Evolutionary conservation across 2,888 invertebrate genomes (phyloP), one percentile per base, ranked within the genome.

Genomic region (Schizotus pectinicornis): DNA sequence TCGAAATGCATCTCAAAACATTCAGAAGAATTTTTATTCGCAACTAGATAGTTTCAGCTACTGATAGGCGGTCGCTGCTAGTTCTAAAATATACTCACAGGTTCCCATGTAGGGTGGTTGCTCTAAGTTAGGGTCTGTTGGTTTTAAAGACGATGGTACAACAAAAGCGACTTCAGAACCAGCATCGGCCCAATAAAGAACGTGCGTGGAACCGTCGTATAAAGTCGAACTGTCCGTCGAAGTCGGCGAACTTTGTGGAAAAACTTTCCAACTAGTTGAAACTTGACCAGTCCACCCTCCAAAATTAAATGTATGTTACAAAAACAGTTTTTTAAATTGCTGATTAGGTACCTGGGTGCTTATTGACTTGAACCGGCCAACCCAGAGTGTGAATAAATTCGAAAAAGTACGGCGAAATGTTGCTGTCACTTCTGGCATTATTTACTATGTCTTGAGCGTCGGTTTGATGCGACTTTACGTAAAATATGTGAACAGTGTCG

Each of bases 111-210:
- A 74, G 46, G 64, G 67, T 11, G 63, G 53, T 37, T 62, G 66
- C 42, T 73, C 74, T 3, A 58, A 14, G 12, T 63, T 62, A 36
- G 56, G 57, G 30, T 74, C 72, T 9, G 49, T 46, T 7, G 68
- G 65, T 66, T 78, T 79, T 3, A 74, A 62, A 43, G 78, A 75
- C 1, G 85, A 84, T 0, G 98, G 98, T 49, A 98, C 92, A 11
- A 98, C 88, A 81, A 98, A 97, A 1, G 97, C 95, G 51, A 98
- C 88, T 82, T 99, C 98, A 2, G 94, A 91, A 45, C 90, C 90
- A 0, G 94, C 92, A 79, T 98, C 97, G 1, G 96, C 92, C 97
- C 97, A 98, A 79, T 97, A 98, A 1, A 98, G 82, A 2, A 95
- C 89, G 77, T 91, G 89, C 55, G 89, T 88, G 51, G 88, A 86